phyloP scores from a whole-genome alignment of 2,797 vertebrate species.

The Rhodeus uyekii region DNA sequence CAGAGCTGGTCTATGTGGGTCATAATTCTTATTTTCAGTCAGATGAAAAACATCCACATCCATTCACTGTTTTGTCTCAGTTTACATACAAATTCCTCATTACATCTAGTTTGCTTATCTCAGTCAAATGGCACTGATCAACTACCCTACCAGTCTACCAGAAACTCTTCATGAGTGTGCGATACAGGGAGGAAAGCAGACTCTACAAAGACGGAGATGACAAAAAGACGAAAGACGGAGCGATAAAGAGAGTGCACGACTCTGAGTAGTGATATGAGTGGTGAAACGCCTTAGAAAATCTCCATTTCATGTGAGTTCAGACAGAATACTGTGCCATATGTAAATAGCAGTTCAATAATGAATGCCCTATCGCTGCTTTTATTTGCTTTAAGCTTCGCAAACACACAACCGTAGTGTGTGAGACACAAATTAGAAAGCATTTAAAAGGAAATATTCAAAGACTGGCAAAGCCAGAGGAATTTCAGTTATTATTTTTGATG shows the following conservation, averaged over 20 bases:
- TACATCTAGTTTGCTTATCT: conserved; percentile 3
- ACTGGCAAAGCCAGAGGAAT: conserved; percentile 76
- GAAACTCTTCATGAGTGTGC: neutral
- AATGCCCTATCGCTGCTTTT: conserved; percentile 84
- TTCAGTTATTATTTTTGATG: conserved; percentile 91
- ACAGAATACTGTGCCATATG: conserved; percentile 79
- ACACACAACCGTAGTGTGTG: conserved; percentile 71
- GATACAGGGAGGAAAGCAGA: conserved; percentile 24
- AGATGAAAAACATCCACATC: neutral
- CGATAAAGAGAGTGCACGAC: conserved; percentile 53
- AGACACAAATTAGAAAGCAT: conserved; percentile 86
- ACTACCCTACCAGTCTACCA: neutral
- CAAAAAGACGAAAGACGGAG: conserved; percentile 54
- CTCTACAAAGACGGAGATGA: conserved; percentile 46
- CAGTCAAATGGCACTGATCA: conserved; percentile 7
- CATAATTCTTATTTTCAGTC: neutral
- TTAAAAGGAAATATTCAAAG: conserved; percentile 87
- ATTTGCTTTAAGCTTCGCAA: conserved; percentile 81
- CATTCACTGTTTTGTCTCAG: neutral
- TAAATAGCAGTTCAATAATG: conserved; percentile 83
- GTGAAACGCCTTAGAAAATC: conserved; percentile 65
- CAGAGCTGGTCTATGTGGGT: neutral
- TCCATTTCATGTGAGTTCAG: conserved; percentile 79
- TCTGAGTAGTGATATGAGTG: conserved; percentile 54
- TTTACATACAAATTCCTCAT: neutral